Percentiles rank a stretch among this genome's conserved stretches.
These are phyloP conservation scores for Ibycter americanus DNA, from an alignment of 2,797 vertebrate genomes.

Conservation along the genomic window DNA sequence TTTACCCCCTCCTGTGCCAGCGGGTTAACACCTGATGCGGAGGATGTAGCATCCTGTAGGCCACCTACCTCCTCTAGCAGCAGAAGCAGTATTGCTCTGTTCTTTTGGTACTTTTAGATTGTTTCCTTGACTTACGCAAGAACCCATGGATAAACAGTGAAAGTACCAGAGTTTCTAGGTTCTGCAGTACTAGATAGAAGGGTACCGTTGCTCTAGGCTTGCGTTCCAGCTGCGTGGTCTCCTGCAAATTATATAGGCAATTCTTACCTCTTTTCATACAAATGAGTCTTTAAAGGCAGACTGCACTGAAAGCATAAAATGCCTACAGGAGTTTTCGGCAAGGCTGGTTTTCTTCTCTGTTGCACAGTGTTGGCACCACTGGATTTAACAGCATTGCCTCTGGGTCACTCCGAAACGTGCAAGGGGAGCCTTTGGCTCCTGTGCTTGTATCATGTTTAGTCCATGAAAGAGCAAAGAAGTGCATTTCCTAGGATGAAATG, in stretches of 20 bases:
- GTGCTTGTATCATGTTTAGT: rapidly evolving
- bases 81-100: neutral
- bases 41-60: neutral
- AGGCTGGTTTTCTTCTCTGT: neutral
- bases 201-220: neutral
- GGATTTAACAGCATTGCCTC: neutral
- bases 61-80: neutral
- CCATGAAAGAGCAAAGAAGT: neutral
- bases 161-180: neutral
- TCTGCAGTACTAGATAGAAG: neutral
- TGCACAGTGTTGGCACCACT: neutral
- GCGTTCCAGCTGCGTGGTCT: neutral
- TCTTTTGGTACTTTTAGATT: neutral
- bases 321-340: neutral
- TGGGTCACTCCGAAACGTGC: neutral
- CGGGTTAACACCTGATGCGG: neutral
- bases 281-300: neutral
- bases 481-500: neutral
- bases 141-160: neutral
- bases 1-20: neutral
- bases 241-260: neutral
- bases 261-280: neutral
- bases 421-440: neutral
- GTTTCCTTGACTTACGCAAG: neutral
- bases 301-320: neutral